phyloP scores from a whole-genome alignment of 1,140 invertebrate genomes.

The Armadillidium nasatum region DNA sequence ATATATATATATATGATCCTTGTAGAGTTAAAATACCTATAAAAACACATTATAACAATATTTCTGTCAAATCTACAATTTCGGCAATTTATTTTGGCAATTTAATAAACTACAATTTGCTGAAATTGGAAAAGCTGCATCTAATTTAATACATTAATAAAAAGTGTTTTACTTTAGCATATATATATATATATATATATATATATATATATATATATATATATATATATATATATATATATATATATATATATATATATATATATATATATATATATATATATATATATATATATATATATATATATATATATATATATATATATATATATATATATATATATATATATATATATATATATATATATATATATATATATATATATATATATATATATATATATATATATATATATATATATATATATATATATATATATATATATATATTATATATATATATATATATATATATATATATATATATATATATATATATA shows the following conservation, averaged over 20 bases:
- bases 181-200: background rate
- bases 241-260: constrained; percentile 15
- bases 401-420: constrained; percentile 10
- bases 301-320: constrained; percentile 15
- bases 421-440: too few species aligned
- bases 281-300: background rate
- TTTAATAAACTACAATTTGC: too few species aligned
- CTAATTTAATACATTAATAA: too few species aligned
- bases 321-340: constrained; percentile 9
- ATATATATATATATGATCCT: background rate
- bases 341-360: constrained; percentile 8
- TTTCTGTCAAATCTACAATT: too few species aligned
- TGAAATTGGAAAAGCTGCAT: too few species aligned
- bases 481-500: too few species aligned
- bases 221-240: constrained; percentile 13
- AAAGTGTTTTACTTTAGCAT: too few species aligned
- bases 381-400: constrained; percentile 13
- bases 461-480: too few species aligned
- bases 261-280: constrained; percentile 6
- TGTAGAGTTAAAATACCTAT: too few species aligned
- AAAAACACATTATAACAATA: too few species aligned
- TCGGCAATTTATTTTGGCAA: too few species aligned
- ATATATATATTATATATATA: too few species aligned
- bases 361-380: constrained; percentile 13
- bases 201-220: constrained; percentile 9